phyloP scores from a whole-genome alignment of 2,797 vertebrate species.

The Xenopus petersii region DNA sequence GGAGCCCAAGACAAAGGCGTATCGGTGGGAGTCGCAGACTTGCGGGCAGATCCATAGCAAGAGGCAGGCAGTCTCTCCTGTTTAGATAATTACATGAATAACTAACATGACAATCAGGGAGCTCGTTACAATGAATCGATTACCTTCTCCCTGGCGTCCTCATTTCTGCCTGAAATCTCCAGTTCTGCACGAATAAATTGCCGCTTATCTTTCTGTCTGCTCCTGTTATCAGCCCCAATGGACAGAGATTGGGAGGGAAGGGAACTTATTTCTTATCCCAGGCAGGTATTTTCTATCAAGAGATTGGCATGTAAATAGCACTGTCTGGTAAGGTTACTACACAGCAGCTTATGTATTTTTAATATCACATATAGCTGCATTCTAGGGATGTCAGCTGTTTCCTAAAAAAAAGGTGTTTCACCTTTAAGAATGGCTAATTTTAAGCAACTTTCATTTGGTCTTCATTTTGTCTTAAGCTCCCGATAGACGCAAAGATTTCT shows the following conservation, averaged over 20 bases:
- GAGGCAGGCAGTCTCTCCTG: conserved; percentile 27
- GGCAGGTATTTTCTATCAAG: background rate
- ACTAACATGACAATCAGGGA: conserved; percentile 74
- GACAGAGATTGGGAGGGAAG: conserved; percentile 40
- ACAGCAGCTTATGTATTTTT: too few relatives aligned
- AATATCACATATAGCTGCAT: too few relatives aligned
- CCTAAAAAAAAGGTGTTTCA: too few relatives aligned
- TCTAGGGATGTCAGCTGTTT: too few relatives aligned
- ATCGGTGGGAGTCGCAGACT: background rate
- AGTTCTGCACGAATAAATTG: conserved; percentile 59
- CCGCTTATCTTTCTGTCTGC: conserved; percentile 59
- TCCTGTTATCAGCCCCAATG: conserved; percentile 55
- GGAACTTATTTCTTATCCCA: background rate
- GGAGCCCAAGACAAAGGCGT: conserved; percentile 44
- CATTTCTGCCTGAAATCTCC: conserved; percentile 57
- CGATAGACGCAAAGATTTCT: too few relatives aligned
- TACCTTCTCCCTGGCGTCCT: conserved; percentile 63
- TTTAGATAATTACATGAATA: conserved; percentile 61
- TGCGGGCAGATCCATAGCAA: conserved; percentile 29
- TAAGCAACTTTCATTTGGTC: too few relatives aligned
- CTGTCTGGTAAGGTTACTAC: too few relatives aligned
- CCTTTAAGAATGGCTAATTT: too few relatives aligned
- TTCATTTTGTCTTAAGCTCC: too few relatives aligned
- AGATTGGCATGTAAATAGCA: conserved; percentile 33
- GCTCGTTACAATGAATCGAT: conserved; percentile 77